phyloP scores from a whole-genome alignment of 2,888 invertebrate genomes.

The Drosophila parthenogenetica region DNA sequence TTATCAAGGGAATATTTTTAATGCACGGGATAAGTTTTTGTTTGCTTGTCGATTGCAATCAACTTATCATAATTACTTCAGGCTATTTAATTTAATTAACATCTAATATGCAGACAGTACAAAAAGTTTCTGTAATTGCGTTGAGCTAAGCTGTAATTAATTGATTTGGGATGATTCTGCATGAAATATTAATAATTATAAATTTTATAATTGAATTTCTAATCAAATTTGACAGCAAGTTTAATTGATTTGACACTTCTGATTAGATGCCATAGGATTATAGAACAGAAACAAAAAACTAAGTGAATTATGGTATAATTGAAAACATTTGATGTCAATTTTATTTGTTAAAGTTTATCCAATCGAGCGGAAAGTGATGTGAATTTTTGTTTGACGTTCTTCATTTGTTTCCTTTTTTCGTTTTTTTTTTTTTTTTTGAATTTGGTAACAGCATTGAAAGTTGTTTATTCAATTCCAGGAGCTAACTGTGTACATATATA shows the following conservation, averaged over 20 bases:
- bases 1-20: too few species aligned
- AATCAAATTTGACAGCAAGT: constrained; percentile 18
- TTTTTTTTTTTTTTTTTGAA: not conserved
- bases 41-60: not conserved
- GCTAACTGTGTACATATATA: constrained; percentile 13
- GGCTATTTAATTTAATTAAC: constrained; percentile 13
- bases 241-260: constrained; percentile 11
- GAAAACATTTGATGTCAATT: not conserved
- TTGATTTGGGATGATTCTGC: constrained; percentile 4
- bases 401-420: not conserved
- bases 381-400: not conserved
- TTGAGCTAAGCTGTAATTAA: constrained; percentile 9
- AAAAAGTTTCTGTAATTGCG: not conserved
- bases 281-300: not conserved
- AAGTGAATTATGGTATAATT: not conserved
- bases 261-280: not conserved
- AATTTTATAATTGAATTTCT: constrained; percentile 23
- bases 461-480: constrained; percentile 17
- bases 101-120: not conserved
- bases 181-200: constrained; percentile 14
- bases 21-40: not conserved
- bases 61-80: not conserved
- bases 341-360: constrained; percentile 2
- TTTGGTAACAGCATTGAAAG: not conserved
- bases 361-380: not conserved